Evolutionary conservation across 2,888 invertebrate species (phyloP).

Genomic region (Petrolisthes cinctipes): DNA sequence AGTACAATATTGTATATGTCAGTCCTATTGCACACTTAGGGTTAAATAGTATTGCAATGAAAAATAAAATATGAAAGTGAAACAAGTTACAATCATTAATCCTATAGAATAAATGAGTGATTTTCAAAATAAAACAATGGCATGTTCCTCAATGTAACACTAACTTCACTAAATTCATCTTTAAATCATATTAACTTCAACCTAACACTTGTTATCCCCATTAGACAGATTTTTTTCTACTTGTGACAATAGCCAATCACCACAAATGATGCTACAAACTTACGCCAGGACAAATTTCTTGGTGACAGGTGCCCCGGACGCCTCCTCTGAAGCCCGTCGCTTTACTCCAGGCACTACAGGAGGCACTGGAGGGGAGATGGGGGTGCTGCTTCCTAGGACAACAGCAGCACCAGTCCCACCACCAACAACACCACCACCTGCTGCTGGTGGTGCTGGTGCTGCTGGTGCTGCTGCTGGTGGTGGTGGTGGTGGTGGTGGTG

Average conservation of each 20-base stretch:
- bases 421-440: too few species aligned
- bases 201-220: too few species aligned
- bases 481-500: neutral
- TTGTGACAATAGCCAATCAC: neutral
- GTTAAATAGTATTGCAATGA: too few species aligned
- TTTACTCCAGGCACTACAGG: constrained; percentile 73
- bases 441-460: neutral
- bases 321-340: constrained; percentile 83
- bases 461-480: neutral
- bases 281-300: constrained; percentile 88
- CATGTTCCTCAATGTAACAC: neutral
- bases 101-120: too few species aligned
- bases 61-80: too few species aligned
- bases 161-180: too few species aligned
- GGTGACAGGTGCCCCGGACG: constrained; percentile 79
- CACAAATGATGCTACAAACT: constrained; percentile 66
- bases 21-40: too few species aligned
- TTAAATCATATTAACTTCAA: too few species aligned
- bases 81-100: too few species aligned
- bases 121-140: neutral
- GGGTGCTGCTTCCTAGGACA: constrained; percentile 66
- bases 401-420: constrained; percentile 68
- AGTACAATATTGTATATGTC: too few species aligned
- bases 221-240: too few species aligned
- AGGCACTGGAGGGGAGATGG: constrained; percentile 71